Base-by-base conservation (phyloP, 2,113 vertebrate genomes). In the Sylvia atricapilla region DNA sequence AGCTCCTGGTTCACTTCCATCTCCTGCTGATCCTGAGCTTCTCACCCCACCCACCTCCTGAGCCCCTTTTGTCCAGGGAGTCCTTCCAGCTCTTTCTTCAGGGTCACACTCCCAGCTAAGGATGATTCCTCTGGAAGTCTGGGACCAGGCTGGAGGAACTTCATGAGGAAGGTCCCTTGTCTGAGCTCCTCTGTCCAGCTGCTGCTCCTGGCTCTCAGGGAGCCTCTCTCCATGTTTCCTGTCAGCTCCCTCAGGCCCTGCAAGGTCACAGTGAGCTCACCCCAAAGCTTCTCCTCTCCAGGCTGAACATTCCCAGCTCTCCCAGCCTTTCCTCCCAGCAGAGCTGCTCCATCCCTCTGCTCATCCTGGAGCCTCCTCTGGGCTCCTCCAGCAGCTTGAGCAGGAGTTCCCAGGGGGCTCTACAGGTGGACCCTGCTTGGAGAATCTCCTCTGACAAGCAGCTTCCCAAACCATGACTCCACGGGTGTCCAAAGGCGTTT, bases 401-500 rank as follows among this genome's bases (percentile, higher is more conserved):
- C 52, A 35, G 52, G 20, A 58, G 11, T 31, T 50, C n/a, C 58
- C 41, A 46, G 17, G 25, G 33, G 31, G 25, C 47, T 72, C 41
- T 5, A 7, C 23, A 16, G 55, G 5, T 9, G 56, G 52, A 47
- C 44, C 18, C 10, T 47, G 35, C 28, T 18, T 35, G 68, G 13
- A 27, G n/a, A 17, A 35, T 60, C 30, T 33, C 43, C 69, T 89
- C 49, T 52, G 49, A 47, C 10, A 44, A 58, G 19, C 41, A 55
- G 7, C 33, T 76, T 19, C n/a, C 24, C n/a, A 63, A 44, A 83
- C 43, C 44, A n/a, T 0, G 0, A 81, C 3, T 25, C 13, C 60
- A 35, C 0, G 0, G 21, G 67, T 31, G 56, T 7, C 37, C 67
- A 58, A 17, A 0, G 0, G 27, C 13, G 24, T 66, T 37, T 12